Evolutionary conservation across 1,140 invertebrate species (phyloP), one percentile per base, ranked within the genome.

Genomic region (Euschistus heros): DNA sequence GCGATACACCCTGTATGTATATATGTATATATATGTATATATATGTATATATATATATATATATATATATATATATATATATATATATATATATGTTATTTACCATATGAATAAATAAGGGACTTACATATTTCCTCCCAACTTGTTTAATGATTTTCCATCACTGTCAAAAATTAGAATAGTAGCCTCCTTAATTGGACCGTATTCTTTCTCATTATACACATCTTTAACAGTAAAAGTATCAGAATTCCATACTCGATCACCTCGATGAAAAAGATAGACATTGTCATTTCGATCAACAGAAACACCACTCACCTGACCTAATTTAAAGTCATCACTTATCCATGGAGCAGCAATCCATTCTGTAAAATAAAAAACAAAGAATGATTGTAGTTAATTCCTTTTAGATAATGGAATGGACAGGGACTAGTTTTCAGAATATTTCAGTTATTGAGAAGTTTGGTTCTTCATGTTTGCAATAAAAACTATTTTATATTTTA

Each of bases 261-360:
- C 74, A 5, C 82, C 89, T 71, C 94, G 81, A 75, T 96, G 92
- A 72, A 97, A 94, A 20, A 96, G 80, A 33, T 87, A 82, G 20
- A 95, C 76, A 69, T 87, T 84, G 15, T 88, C 89, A 62, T 78
- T 69, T 2, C 76, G 78, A 75, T 92, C 88, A 18, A 92, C 77
- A 20, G 86, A 83, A 0, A 96, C 83, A 42, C 88, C 91, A 8
- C 87, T 85, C 22, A 93, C 83, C 74, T 93, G 88, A 6, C 91
- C 90, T 64, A 89, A 73, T 60, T 77, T 76, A 0, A 81, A 71
- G 20, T 76, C 69, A 17, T 74, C 68, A 24, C 75, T 71, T 30
- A 80, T 79, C 85, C 85, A 88, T 33, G 70, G 17, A 37, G 74
- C 70, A 72, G 72, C 75, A 65, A 67, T 60, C 62, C 77, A 77